These are phyloP conservation scores for Chaenogobius annularis DNA, from an alignment of 2,113 vertebrate species.

Conservation along the genomic window DNA sequence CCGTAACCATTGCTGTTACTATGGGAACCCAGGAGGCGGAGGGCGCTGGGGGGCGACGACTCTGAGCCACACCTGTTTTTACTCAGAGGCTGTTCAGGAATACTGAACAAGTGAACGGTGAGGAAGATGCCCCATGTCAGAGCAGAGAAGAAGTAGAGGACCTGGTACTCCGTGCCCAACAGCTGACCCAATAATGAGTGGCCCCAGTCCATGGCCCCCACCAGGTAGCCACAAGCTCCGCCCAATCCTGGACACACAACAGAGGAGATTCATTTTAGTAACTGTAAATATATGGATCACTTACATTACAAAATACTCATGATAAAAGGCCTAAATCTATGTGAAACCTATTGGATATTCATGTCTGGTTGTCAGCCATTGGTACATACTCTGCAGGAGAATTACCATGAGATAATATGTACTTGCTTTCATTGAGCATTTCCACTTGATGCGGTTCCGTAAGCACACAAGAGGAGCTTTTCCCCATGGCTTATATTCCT, in stretches of 20 bases:
- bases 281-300: neutral
- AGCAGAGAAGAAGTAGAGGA: slow-evolving; percentile 91
- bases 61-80: slow-evolving; percentile 2
- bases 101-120: slow-evolving; percentile 87
- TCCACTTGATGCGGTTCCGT: too few species aligned
- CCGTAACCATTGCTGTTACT: slow-evolving; percentile 75
- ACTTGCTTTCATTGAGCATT: too few species aligned
- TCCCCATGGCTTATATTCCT: too few species aligned
- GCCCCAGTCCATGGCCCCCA: slow-evolving; percentile 93
- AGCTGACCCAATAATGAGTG: slow-evolving; percentile 80
- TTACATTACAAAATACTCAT: neutral
- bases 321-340: neutral
- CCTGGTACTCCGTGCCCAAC: slow-evolving; percentile 91
- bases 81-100: slow-evolving; percentile 85
- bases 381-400: too few species aligned
- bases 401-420: too few species aligned
- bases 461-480: too few species aligned
- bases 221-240: slow-evolving; percentile 90
- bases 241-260: slow-evolving; percentile 82
- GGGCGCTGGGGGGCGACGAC: slow-evolving; percentile 27
- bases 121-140: slow-evolving; percentile 84
- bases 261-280: neutral
- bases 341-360: neutral
- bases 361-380: neutral
- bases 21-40: slow-evolving; percentile 57